Evolutionary conservation across 2,888 invertebrate species (phyloP).

Genomic region (Pterobdella sp.): DNA sequence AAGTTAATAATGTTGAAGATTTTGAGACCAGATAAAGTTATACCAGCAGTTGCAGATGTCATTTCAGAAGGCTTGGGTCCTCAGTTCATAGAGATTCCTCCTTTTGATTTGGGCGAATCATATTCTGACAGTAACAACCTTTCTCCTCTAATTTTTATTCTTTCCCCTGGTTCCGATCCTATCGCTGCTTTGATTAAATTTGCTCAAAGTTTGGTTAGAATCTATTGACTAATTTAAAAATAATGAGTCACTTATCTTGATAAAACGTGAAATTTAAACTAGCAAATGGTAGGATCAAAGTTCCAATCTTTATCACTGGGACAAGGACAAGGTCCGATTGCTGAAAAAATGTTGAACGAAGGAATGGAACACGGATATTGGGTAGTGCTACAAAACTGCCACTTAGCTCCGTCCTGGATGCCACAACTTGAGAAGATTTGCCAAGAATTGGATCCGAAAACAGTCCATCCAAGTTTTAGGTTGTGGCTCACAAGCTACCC

Average conservation of each 20-base stretch:
- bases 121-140: constrained; percentile 50
- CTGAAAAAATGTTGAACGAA: constrained; percentile 51
- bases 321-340: constrained; percentile 54
- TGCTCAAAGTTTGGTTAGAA: constrained; percentile 44
- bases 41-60: constrained; percentile 44
- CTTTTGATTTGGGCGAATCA: constrained; percentile 52
- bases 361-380: constrained; percentile 52
- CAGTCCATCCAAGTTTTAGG: constrained; percentile 52
- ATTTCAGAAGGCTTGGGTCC: constrained; percentile 51
- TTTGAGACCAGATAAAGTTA: constrained; percentile 53
- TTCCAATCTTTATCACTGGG: constrained; percentile 53
- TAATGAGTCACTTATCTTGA: background rate
- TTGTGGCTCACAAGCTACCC: constrained; percentile 54
- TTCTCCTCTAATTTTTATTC: constrained; percentile 52
- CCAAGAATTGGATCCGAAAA: constrained; percentile 52
- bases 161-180: constrained; percentile 53
- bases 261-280: background rate
- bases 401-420: constrained; percentile 54
- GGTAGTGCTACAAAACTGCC: constrained; percentile 54
- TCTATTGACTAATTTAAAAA: constrained; percentile 50
- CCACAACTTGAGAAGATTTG: constrained; percentile 52
- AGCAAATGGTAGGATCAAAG: constrained; percentile 49
- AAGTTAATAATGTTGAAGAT: constrained; percentile 51
- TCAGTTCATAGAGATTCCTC: constrained; percentile 52
- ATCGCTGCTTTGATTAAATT: constrained; percentile 52